phyloP scores from a whole-genome alignment of 1,140 invertebrate species.

The Eumaeus atala region DNA sequence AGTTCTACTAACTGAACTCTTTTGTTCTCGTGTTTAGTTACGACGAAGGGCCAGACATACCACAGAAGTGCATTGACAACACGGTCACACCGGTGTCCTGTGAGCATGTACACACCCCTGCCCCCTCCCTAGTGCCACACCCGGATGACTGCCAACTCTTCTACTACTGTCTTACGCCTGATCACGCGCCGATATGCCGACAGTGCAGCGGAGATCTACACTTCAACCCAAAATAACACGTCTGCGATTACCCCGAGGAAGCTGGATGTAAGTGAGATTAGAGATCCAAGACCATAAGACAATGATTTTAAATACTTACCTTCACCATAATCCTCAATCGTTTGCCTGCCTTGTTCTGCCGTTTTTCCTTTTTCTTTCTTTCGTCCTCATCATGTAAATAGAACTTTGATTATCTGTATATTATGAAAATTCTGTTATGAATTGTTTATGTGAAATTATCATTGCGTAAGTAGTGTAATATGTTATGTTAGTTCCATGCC shows the following conservation, averaged over 20 bases:
- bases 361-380: slow-evolving; percentile 14
- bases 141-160: slow-evolving; percentile 39
- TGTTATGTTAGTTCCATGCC: too few relatives aligned
- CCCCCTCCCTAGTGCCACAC: slow-evolving; percentile 30
- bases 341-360: slow-evolving; percentile 14
- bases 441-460: too few relatives aligned
- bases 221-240: slow-evolving; percentile 41
- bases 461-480: too few relatives aligned
- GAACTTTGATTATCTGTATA: too few relatives aligned
- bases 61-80: slow-evolving; percentile 10
- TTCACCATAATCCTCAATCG: too few relatives aligned
- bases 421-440: too few relatives aligned
- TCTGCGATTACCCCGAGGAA: slow-evolving; percentile 46
- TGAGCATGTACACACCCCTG: slow-evolving; percentile 1
- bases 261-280: slow-evolving; percentile 22
- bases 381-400: too few relatives aligned
- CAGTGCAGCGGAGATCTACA: slow-evolving; percentile 46
- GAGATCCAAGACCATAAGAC: too few relatives aligned
- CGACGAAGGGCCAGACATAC: too few relatives aligned
- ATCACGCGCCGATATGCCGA: slow-evolving; percentile 30
- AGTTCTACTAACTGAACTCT: too few relatives aligned
- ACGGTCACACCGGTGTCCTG: slow-evolving; percentile 8
- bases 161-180: slow-evolving; percentile 31
- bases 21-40: too few relatives aligned
- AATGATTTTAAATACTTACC: too few relatives aligned